A percentile compares a stretch with the other conserved stretches of the same genome.
Conservation (phyloP, 2,113 vertebrate species). For the Barbus barbus region DNA sequence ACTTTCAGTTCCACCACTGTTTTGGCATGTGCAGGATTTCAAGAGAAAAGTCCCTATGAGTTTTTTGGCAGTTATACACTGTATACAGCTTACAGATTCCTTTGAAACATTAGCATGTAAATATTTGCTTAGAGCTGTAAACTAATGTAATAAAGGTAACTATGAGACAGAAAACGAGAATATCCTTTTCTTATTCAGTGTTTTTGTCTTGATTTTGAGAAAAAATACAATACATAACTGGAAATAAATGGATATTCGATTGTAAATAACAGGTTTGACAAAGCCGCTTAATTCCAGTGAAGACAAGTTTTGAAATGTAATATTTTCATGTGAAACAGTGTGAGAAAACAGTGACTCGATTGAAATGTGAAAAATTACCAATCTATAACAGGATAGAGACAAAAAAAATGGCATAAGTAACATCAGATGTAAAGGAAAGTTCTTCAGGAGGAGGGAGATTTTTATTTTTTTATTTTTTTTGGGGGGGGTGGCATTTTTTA, state of each 20-base stretch:
- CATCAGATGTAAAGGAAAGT: neutral
- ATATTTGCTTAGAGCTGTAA: slow-evolving; percentile 7
- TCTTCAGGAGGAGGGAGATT: neutral
- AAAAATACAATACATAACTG: neutral
- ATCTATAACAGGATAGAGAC: neutral
- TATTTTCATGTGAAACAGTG: neutral
- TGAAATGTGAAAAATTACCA: neutral
- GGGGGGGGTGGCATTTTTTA: too few species aligned
- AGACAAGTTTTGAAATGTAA: too few species aligned
- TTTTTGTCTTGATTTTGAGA: neutral
- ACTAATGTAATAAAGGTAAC: neutral
- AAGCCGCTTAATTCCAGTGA: neutral
- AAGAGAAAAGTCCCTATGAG: slow-evolving; percentile 1
- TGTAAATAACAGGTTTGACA: neutral
- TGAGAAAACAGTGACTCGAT: neutral
- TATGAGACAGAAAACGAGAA: neutral
- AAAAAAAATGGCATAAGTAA: neutral
- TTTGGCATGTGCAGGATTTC: neutral
- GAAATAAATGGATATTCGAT: neutral
- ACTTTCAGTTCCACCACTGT: slow-evolving; percentile 37
- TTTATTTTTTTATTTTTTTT: neutral
- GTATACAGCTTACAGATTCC: neutral
- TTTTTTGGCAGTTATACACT: neutral
- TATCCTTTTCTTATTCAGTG: neutral
- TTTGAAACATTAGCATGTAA: slow-evolving; percentile 12